A percentile compares a stretch with the other conserved stretches of the same genome.
Evolutionary conservation across 2,888 invertebrate species (phyloP).

Genomic region (Ochropacha duplaris): DNA sequence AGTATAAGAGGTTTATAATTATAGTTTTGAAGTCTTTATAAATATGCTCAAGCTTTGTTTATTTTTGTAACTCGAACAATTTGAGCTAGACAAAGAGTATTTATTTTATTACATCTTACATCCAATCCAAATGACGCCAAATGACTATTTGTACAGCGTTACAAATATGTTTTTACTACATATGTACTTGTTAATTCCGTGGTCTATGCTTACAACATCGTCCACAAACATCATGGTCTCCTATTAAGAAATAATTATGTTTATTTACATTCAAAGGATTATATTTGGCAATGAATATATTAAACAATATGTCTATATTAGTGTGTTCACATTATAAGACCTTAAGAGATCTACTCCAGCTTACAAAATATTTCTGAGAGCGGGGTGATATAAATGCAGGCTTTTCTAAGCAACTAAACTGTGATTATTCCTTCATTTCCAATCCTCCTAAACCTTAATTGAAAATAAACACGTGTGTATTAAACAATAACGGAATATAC

Average conservation of each 20-base stretch:
- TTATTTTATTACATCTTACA: too few species aligned
- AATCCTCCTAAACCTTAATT: not conserved
- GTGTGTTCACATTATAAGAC: not conserved
- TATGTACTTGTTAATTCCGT: conserved; percentile 39
- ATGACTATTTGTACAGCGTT: conserved; percentile 27
- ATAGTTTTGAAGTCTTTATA: not conserved
- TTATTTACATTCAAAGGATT: not conserved
- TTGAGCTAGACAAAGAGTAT: too few species aligned
- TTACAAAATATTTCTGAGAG: too few species aligned
- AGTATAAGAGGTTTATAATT: not conserved
- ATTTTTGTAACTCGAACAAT: too few species aligned
- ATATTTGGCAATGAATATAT: not conserved
- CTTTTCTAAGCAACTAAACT: too few species aligned
- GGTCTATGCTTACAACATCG: conserved; percentile 1
- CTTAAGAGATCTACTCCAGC: too few species aligned
- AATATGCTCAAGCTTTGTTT: not conserved
- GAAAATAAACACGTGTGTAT: conserved; percentile 7
- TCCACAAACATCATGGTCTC: too few species aligned
- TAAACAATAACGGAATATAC: conserved; percentile 7
- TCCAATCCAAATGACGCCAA: conserved; percentile 27
- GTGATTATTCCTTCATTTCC: not conserved
- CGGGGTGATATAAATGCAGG: too few species aligned
- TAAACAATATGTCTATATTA: not conserved
- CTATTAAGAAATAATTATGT: too few species aligned
- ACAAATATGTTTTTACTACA: conserved; percentile 36